Base-by-base conservation (phyloP, 2,113 vertebrate genomes). In the Triplophysa tibetana region DNA sequence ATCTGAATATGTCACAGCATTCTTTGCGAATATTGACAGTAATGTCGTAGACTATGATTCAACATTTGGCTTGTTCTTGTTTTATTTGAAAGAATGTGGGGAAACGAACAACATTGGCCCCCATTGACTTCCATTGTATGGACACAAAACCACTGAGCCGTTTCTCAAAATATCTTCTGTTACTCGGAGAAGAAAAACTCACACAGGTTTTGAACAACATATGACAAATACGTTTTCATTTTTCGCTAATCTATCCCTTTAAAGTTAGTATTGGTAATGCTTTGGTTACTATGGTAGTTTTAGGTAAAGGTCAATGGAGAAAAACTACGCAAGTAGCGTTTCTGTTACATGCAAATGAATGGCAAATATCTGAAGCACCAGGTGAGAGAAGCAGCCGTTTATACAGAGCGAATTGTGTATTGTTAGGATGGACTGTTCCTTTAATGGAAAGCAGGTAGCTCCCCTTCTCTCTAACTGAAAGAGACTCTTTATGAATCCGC, bases 401-500 rank as follows among this genome's bases (percentile, higher is more conserved):
- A 26, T 45, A 62, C 56, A 24, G 38, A 62, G 3, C 21, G 43
- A 23, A 61, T 74, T 61, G 38, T 54, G 17, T 52, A 65, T 65
- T 70, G 67, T 61, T 45, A 33, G 50, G 23, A 54, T 2, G 65
- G 58, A 79, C 60, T 75, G 62, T 2, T 75, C 16, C 8, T 52
- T 64, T 43, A 56, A 64, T 63, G 8, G 12, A 17, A 61, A 72
- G 58, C 67, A 21, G 8, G 48, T 50, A 77, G 38, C 48, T 50
- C 64, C 56, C 66, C 41, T 43, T 24, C 33, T 43, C 54, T 70
- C 50, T 41, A 19, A 38, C 56, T 65, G 33, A 68, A 75, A 29
- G 33, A 33, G 64, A 12, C 45, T 76, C 33, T 41, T 75, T 64
- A 66, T 81, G 70, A 77, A 70, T 72, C 54, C 17, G 65, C 66